Conservation (phyloP, 1,140 invertebrate species). For the Panulirus ornatus region DNA sequence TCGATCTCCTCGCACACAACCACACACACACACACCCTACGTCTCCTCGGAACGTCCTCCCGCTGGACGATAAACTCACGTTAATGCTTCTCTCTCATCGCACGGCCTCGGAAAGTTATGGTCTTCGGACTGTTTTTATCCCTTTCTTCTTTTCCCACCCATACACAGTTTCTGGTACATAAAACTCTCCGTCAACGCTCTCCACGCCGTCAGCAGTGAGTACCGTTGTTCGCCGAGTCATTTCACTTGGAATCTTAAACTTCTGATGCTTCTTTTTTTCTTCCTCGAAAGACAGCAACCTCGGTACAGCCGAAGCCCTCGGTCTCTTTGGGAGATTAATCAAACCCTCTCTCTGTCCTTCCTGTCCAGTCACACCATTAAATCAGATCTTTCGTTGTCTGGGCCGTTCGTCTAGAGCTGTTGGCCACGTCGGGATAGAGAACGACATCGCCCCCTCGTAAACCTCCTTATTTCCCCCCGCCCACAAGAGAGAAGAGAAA, state of each 20-base stretch:
- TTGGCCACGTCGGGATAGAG: background rate
- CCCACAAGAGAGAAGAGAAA: background rate
- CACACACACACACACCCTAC: background rate
- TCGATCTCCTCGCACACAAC: background rate
- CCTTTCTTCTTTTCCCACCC: background rate
- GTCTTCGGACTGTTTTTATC: background rate
- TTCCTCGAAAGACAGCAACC: too few relatives aligned
- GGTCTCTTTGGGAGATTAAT: background rate
- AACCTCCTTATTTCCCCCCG: background rate
- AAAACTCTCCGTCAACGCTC: background rate
- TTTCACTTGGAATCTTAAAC: too few relatives aligned
- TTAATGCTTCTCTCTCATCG: constrained; percentile 9
- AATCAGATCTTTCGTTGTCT: background rate
- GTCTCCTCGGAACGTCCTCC: background rate
- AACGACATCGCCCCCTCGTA: background rate
- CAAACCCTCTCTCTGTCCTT: background rate
- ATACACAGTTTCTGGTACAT: constrained; percentile 1
- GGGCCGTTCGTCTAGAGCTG: background rate
- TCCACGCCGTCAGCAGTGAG: background rate
- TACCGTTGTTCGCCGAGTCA: too few relatives aligned
- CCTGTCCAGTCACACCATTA: background rate
- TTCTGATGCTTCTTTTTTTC: too few relatives aligned
- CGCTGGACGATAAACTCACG: constrained; percentile 2
- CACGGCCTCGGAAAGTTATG: background rate
- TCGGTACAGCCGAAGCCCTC: background rate